Percentiles rank a stretch among this genome's conserved stretches.
These are phyloP conservation scores for Ctenomys sociabilis DNA, from an alignment of 2,113 vertebrate species.

Conservation along the genomic window DNA sequence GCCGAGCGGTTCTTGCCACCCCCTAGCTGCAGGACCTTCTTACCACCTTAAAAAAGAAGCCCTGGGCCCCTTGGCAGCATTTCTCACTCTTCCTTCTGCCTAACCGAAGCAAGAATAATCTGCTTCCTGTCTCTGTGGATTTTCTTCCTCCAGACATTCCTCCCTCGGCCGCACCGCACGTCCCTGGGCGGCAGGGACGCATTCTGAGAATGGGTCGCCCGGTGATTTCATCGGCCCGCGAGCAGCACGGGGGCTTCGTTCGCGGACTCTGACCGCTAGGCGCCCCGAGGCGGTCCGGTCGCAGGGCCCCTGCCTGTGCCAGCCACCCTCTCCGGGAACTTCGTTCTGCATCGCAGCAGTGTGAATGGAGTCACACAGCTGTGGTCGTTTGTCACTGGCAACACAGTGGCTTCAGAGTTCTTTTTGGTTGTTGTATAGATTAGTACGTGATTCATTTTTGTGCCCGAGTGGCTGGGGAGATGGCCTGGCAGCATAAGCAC, in stretches of 20 bases:
- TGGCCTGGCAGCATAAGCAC: too few species aligned
- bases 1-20: neutral
- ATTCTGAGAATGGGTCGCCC: neutral
- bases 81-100: neutral
- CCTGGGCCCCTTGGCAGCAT: too few species aligned
- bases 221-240: neutral
- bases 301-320: neutral
- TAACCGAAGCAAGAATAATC: neutral
- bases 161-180: too few species aligned
- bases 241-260: neutral
- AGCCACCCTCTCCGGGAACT: neutral
- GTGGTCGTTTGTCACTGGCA: neutral
- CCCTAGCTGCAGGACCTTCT: neutral
- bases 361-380: neutral
- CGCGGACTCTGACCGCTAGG: neutral
- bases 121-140: neutral
- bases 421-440: neutral
- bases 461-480: neutral
- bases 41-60: neutral
- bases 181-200: neutral
- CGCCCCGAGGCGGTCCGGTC: neutral
- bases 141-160: neutral
- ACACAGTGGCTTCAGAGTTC: neutral
- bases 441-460: neutral
- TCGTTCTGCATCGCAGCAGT: neutral